Conservation (phyloP, 2,888 invertebrate species). For the Tillus elongatus region DNA sequence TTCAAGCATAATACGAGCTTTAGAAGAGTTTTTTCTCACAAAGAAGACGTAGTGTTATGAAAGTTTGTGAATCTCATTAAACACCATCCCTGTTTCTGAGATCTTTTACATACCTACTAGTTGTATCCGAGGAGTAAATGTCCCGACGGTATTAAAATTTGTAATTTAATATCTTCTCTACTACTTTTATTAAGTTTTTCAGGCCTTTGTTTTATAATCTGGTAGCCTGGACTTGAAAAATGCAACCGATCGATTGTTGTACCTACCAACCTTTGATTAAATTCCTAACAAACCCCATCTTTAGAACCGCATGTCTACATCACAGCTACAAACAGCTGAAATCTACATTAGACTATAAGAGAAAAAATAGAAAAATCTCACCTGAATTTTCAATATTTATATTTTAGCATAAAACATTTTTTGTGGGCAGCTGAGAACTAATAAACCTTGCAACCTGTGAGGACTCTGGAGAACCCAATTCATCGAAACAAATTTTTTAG, state of each 20-base stretch:
- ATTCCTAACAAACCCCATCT: too few species aligned
- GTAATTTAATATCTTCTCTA: constrained; percentile 30
- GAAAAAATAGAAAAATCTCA: not conserved
- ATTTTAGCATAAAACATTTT: too few species aligned
- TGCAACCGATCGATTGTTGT: too few species aligned
- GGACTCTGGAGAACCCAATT: too few species aligned
- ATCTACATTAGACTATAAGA: too few species aligned
- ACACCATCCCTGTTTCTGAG: constrained; percentile 19
- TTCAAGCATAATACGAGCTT: constrained; percentile 17
- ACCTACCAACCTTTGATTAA: too few species aligned
- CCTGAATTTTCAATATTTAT: not conserved
- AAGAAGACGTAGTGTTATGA: constrained; percentile 19
- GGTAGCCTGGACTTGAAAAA: too few species aligned
- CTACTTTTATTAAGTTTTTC: constrained; percentile 26
- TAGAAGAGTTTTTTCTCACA: constrained; percentile 16
- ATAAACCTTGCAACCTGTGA: too few species aligned
- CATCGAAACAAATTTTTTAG: too few species aligned
- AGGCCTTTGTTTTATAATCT: constrained; percentile 18
- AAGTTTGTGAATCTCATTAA: constrained; percentile 28
- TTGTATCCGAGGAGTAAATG: constrained; percentile 18
- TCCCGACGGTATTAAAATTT: constrained; percentile 31
- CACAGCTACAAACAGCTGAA: too few species aligned
- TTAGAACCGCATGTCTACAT: too few species aligned
- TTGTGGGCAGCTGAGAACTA: too few species aligned
- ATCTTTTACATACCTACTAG: constrained; percentile 27